Evolutionary conservation across 2,797 vertebrate species (phyloP).

Genomic region (Gymnoscopelus microlampas): DNA sequence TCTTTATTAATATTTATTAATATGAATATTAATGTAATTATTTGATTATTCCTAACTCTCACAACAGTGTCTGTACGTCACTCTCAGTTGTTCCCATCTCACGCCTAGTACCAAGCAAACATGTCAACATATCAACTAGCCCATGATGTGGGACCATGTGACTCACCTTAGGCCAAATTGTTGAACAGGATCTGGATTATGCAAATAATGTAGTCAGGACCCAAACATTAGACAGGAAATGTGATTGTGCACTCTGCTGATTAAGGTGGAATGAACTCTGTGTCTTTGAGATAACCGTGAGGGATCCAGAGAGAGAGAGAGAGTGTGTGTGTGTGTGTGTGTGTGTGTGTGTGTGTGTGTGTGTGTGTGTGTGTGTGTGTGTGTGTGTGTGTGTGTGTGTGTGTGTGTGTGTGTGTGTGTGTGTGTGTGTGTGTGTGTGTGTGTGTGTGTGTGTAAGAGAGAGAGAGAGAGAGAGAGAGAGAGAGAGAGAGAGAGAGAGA

Average conservation of each 20-base stretch:
- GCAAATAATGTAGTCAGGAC: constrained; percentile 48
- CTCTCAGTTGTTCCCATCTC: no score
- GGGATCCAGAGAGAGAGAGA: constrained; percentile 9
- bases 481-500: not conserved
- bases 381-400: constrained; percentile 3
- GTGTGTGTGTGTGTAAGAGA: no score
- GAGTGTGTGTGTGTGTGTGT: not conserved
- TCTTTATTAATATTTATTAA: no score
- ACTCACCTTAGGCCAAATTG: constrained; percentile 41
- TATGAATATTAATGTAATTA: no score
- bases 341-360: no score
- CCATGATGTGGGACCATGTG: constrained; percentile 49
- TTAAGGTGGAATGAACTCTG: constrained; percentile 23
- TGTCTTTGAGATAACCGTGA: constrained; percentile 18
- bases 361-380: constrained; percentile 2
- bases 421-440: no score
- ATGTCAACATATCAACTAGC: not conserved
- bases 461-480: not conserved
- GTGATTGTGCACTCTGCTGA: constrained; percentile 35
- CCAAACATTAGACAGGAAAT: constrained; percentile 29
- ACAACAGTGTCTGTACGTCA: no score
- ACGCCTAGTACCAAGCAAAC: not conserved
- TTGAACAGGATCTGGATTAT: constrained; percentile 69
- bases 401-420: no score
- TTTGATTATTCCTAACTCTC: no score